phyloP scores from a whole-genome alignment of 2,888 invertebrate genomes.

The Hypolimnas misippus region DNA sequence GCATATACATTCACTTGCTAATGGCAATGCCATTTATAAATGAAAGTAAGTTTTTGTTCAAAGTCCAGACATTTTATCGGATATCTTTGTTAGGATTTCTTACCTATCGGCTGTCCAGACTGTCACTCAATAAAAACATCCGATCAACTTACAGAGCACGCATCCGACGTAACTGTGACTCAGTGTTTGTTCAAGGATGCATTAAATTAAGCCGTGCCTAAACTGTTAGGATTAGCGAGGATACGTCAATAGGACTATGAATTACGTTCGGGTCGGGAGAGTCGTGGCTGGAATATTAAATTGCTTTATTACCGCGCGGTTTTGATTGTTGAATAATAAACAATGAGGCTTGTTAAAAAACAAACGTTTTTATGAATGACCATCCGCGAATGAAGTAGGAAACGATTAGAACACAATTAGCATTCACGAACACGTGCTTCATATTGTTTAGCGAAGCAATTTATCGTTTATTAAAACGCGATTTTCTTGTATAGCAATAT shows the following conservation, averaged over 20 bases:
- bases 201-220: slow-evolving; percentile 49
- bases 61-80: background rate
- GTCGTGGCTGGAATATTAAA: slow-evolving; percentile 48
- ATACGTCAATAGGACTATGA: slow-evolving; percentile 55
- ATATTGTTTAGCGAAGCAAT: slow-evolving; percentile 16
- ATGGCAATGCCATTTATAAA: background rate
- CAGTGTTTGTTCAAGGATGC: slow-evolving; percentile 52
- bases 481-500: slow-evolving; percentile 11
- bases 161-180: slow-evolving; percentile 41
- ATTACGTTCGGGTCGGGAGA: slow-evolving; percentile 43
- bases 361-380: slow-evolving; percentile 30
- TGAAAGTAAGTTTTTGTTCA: background rate
- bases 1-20: background rate
- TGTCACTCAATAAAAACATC: slow-evolving; percentile 38
- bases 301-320: slow-evolving; percentile 42
- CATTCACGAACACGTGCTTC: slow-evolving; percentile 22
- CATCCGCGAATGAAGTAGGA: slow-evolving; percentile 17
- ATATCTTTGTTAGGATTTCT: background rate
- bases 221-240: slow-evolving; percentile 58
- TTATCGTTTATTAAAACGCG: slow-evolving; percentile 26
- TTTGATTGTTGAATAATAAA: slow-evolving; percentile 41
- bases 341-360: slow-evolving; percentile 38
- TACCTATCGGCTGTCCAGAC: background rate
- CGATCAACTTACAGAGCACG: slow-evolving; percentile 37
- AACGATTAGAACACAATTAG: slow-evolving; percentile 33